Evolutionary conservation across 2,113 vertebrate species (phyloP), one percentile per base, ranked within the genome.

Genomic region (Cairina moschata): DNA sequence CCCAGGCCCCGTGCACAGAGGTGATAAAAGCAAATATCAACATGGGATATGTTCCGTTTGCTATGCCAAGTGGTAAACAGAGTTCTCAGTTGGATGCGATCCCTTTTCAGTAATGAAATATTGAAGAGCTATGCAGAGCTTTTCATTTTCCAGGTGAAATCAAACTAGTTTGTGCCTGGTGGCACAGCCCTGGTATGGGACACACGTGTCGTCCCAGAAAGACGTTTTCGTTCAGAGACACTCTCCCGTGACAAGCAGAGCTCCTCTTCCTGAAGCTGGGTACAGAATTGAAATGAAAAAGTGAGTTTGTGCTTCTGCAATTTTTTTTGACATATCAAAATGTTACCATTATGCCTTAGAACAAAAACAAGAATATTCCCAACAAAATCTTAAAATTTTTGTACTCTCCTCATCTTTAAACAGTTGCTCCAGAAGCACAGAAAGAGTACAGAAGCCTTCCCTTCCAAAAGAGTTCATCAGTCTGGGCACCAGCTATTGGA

Each of bases 81-180:
- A 95, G 77, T 83, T 91, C 92, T 92, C 12, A 0, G 63, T 42
- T 92, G 93, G 92, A 80, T 89, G 10, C 8, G 55, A 80, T 96
- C 92, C 86, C 91, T 95, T 93, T 85, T 91, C 93, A 93, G 29
- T 82, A 92, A 92, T 95, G 82, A 94, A 96, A 96, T 94, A 85
- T 69, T 82, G 76, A 91, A 58, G 78, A 91, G 92, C 62, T 84
- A 69, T 62, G 65, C 44, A 76, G 69, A 46, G 83, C 71, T 94
- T 93, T 95, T 74, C 13, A 11, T 83, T 83, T 95, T 91, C 54
- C 67, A 82, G 74, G 80, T 93, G 91, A 85, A 84, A 38, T 48
- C 54, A 31, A 76, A 74, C 69, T 83, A 69, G 59, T 34, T 91
- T 8, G 2, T 60, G 79, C 68, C 69, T 68, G 52, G 72, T 75